Evolutionary conservation across 1,140 invertebrate species (phyloP), one percentile per base, ranked within the genome.

Genomic region (Reticulitermes speratus): DNA sequence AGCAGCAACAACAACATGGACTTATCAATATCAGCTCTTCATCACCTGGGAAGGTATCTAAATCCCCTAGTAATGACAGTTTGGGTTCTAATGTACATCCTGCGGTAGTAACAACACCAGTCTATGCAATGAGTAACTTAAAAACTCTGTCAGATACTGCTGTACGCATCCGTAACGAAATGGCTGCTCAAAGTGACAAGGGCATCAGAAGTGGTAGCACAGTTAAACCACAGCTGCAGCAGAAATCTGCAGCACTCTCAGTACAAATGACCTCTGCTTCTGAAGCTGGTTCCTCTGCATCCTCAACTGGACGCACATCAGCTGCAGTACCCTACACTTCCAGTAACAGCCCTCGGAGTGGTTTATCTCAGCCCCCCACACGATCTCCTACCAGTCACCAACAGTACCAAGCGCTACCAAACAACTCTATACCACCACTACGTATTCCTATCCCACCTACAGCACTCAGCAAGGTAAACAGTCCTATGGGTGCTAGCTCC

Each of bases 61-160:
- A 44, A 19, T 16, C 48, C 45, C 83, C n/a, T n/a, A 16, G 19
- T 23, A 44, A 3, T 12, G n/a, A 48, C 12, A 45, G 38, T 3
- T 14, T 52, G 38, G 48, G 89, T 89, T 19, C 52, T 55, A 19
- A 1, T 55, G 23, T 89, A 89, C 55, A 88, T 82, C 25, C 85
- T 89, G 9, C 38, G 7, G 82, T 45, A 23, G 82, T 23, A 25
- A 30, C 25, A 86, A 69, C 14, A n/a, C 89, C 88, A 19, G 89
- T 88, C 52, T 82, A 52, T 3, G 87, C 83, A 3, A 89, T 89
- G 88, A 88, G 88, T n/a, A 89, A 90, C 59, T 82, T 90, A 32
- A 87, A 88, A 85, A 89, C 88, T 0, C 83, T 90, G 8, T 89
- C 89, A 0, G 88, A 90, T 45, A 88, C 89, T 0, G 89, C 89